Evolutionary conservation across 2,113 vertebrate genomes (phyloP).

Genomic region (Urocolius indicus): DNA sequence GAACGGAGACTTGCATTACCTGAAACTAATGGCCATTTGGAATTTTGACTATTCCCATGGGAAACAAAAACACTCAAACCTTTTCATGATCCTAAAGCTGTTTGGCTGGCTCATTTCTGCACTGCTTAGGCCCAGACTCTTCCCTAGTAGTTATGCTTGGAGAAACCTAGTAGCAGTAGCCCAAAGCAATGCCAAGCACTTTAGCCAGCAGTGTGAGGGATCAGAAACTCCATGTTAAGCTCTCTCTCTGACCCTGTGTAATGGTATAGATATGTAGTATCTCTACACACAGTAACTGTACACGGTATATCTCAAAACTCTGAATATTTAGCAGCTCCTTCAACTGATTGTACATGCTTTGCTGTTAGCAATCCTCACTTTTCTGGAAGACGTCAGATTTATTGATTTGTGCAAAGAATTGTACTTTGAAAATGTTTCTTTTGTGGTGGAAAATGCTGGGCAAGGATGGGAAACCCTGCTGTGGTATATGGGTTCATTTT

Average conservation of each 20-base stretch:
- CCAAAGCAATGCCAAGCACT: background rate
- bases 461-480: constrained; percentile 33
- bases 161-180: background rate
- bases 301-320: background rate
- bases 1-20: background rate
- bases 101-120: background rate
- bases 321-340: background rate
- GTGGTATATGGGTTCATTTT: constrained; percentile 32
- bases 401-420: constrained; percentile 1
- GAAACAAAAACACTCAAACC: background rate
- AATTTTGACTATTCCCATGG: background rate
- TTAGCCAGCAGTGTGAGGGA: background rate
- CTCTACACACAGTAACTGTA: background rate
- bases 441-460: constrained; percentile 9
- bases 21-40: background rate
- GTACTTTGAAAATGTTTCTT: background rate
- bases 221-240: background rate
- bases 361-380: background rate
- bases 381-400: constrained; percentile 25
- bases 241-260: background rate
- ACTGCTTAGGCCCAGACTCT: background rate
- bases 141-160: background rate
- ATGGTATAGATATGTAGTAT: background rate
- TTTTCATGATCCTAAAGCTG: background rate
- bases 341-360: background rate